Percentiles rank a stretch among this genome's conserved stretches.
phyloP scores from a whole-genome alignment of 2,797 vertebrate genomes.

The Anniella stebbinsi region DNA sequence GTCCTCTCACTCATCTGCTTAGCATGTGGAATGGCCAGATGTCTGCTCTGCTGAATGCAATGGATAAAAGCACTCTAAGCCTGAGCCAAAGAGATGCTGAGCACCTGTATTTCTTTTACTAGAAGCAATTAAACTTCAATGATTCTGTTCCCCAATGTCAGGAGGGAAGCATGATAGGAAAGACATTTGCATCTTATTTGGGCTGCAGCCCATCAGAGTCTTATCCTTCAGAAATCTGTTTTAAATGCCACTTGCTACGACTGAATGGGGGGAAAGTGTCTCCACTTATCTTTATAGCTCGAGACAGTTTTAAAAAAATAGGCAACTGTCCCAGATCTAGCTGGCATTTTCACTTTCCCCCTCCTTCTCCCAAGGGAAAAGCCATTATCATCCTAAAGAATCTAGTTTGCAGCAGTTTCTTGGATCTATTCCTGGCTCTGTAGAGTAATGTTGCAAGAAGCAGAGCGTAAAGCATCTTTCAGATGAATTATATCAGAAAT shows the following conservation, averaged over 20 bases:
- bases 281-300: slow-evolving; percentile 32
- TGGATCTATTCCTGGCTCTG: slow-evolving; percentile 31
- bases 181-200: not conserved
- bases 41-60: not conserved
- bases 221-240: slow-evolving; percentile 34
- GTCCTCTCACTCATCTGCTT: not conserved
- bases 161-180: not conserved
- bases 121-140: not conserved
- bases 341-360: slow-evolving; percentile 32
- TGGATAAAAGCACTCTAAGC: not conserved
- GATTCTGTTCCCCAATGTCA: fast-evolving
- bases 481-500: slow-evolving; percentile 35
- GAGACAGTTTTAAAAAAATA: slow-evolving; percentile 31
- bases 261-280: not conserved
- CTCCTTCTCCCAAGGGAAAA: slow-evolving; percentile 15
- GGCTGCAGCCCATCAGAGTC: not conserved
- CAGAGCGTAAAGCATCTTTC: not conserved
- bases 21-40: not conserved
- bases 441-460: slow-evolving; percentile 22
- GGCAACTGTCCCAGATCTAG: slow-evolving; percentile 21
- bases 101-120: not conserved
- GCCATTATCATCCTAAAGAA: slow-evolving; percentile 27
- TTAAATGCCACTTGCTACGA: slow-evolving; percentile 13
- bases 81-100: not conserved
- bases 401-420: slow-evolving; percentile 32